Base-by-base conservation (phyloP, 2,888 invertebrate genomes). In the Andrena chrysosceles region DNA sequence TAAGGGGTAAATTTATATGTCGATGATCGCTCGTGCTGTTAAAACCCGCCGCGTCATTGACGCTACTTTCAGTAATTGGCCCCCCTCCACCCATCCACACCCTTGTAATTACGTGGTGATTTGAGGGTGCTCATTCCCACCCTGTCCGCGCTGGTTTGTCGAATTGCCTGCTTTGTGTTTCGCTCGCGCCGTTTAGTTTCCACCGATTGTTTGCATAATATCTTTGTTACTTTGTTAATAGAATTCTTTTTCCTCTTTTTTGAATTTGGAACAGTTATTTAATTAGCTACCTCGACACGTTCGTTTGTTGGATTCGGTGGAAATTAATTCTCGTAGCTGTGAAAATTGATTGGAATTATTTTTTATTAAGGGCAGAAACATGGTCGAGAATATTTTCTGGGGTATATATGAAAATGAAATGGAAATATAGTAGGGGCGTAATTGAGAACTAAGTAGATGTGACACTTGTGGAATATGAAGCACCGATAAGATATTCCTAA, bases 31-130 rank as follows among this genome's bases (percentile, higher is more conserved):
- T 31, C 59, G 54, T 31, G 42, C 62, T 10, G 67, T 35, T 71
- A 54, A 71, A 79, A 69, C 81, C 62, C 63, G 52, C 60, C n/a
- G 68, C 69, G 59, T 79, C 78, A 75, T 79, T 56, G 70, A 60
- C 49, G 56, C 33, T 67, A 82, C 74, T 82, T 82, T 82, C 74
- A 66, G 59, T 77, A 81, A 81, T 77, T 77, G 75, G 70, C 59
- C n/a, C 31, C 54, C 67, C 26, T 13, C 8, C 35, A 33, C 13
- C 26, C 20, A 13, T 7, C 42, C 35, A 20, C 8, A 49, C 54
- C 29, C 60, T 8, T 20, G 75, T 77, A 76, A 76, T 80, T 80
- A 62, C 54, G 35, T 35, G 52, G 23, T 49, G 63, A 68, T 73
- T 73, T 29, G 42, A 23, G 10, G 20, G 35, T 10, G 20, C 56